Evolutionary conservation across 2,888 invertebrate genomes (phyloP).

Genomic region (Leucozona laternaria): DNA sequence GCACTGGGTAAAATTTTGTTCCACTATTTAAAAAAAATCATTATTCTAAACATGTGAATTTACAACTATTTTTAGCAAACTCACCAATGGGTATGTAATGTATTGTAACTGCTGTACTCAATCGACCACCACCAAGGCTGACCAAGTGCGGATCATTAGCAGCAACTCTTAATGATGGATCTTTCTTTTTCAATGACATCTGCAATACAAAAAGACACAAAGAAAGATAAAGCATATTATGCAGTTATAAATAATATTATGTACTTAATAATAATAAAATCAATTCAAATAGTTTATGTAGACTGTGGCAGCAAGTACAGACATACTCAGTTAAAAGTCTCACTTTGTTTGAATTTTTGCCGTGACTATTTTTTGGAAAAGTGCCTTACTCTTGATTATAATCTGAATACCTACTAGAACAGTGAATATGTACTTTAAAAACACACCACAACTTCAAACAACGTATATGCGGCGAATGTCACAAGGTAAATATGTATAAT

Average conservation of each 20-base stretch:
- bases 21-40: neutral
- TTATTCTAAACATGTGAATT: neutral
- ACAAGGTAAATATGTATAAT: neutral
- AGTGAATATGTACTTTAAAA: neutral
- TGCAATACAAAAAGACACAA: slow-evolving; percentile 76
- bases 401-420: neutral
- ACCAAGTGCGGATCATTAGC: slow-evolving; percentile 95
- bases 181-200: slow-evolving; percentile 84
- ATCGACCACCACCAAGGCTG: slow-evolving; percentile 94
- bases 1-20: no score
- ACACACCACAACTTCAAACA: neutral
- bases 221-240: neutral
- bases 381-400: neutral
- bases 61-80: slow-evolving; percentile 62
- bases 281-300: neutral
- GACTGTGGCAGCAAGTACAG: neutral
- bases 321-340: neutral
- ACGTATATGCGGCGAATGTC: neutral
- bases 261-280: neutral
- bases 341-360: neutral
- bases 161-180: slow-evolving; percentile 86
- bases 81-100: slow-evolving; percentile 95
- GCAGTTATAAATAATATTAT: neutral
- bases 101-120: slow-evolving; percentile 96
- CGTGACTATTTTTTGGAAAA: neutral